phyloP scores from a whole-genome alignment of 1,140 invertebrate genomes.

The Dolichoris vasculosae region DNA sequence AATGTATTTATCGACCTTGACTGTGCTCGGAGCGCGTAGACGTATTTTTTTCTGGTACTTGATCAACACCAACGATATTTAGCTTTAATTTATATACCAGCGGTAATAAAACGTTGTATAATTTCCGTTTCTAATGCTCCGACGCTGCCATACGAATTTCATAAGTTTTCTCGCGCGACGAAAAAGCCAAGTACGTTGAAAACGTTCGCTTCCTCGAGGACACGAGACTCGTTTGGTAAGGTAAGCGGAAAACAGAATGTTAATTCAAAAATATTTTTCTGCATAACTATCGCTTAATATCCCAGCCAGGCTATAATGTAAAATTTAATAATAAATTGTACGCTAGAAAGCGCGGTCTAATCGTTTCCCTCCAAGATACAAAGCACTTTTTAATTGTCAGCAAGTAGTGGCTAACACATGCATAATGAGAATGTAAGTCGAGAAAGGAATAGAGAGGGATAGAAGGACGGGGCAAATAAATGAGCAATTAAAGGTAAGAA shows the following conservation, averaged over 20 bases:
- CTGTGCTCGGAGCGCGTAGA: too few relatives aligned
- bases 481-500: conserved; percentile 44
- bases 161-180: background rate
- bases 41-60: background rate
- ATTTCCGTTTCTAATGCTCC: background rate
- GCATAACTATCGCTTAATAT: conserved; percentile 5
- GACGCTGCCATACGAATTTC: background rate
- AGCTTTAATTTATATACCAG: background rate
- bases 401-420: background rate
- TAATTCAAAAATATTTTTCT: conserved; percentile 1
- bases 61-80: background rate
- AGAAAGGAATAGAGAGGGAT: background rate
- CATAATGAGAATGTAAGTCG: conserved; percentile 22
- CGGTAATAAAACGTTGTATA: background rate
- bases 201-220: background rate
- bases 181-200: background rate
- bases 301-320: background rate
- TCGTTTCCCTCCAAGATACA: background rate
- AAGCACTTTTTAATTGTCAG: conserved; percentile 43
- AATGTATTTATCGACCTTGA: too few relatives aligned
- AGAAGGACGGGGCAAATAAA: conserved; percentile 23
- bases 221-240: background rate
- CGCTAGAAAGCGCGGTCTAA: background rate
- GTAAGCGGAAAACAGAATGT: too few relatives aligned
- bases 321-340: conserved; percentile 26